Conservation (phyloP, 2,888 invertebrate species). For the Choreutis nemorana region DNA sequence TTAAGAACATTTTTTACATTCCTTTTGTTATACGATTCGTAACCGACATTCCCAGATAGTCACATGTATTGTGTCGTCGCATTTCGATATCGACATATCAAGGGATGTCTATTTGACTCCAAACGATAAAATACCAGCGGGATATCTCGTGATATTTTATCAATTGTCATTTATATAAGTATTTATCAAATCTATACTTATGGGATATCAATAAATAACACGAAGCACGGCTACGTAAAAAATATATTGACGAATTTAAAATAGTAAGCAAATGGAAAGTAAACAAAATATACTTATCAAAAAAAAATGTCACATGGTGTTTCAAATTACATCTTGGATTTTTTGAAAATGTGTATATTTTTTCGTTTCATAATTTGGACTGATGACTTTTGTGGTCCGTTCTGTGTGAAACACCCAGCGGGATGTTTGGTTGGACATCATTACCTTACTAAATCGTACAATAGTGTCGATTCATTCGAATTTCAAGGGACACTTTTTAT, state of each 20-base stretch:
- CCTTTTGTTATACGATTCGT: constrained; percentile 49
- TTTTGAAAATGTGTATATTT: neutral
- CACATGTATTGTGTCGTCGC: constrained; percentile 41
- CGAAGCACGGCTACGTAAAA: neutral
- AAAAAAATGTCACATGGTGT: neutral
- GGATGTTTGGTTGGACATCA: constrained; percentile 35
- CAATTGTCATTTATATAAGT: constrained; percentile 35
- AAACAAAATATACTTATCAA: neutral
- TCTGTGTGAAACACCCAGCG: constrained; percentile 29
- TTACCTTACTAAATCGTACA: constrained; percentile 15
- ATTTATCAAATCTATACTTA: too few species aligned
- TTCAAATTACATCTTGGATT: neutral
- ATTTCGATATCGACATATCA: constrained; percentile 45
- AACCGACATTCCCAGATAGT: constrained; percentile 64
- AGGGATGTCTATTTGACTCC: constrained; percentile 37
- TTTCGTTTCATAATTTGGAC: constrained; percentile 5
- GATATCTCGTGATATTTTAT: constrained; percentile 48
- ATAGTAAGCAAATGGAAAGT: neutral
- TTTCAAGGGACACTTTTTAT: constrained; percentile 12
- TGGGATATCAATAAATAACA: too few species aligned
- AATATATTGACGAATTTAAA: neutral
- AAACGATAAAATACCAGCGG: constrained; percentile 61
- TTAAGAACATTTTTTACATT: constrained; percentile 45
- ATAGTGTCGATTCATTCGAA: constrained; percentile 4
- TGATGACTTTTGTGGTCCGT: constrained; percentile 21